Evolutionary conservation across 2,113 vertebrate genomes (phyloP).

Genomic region (Polyodon spathula): DNA sequence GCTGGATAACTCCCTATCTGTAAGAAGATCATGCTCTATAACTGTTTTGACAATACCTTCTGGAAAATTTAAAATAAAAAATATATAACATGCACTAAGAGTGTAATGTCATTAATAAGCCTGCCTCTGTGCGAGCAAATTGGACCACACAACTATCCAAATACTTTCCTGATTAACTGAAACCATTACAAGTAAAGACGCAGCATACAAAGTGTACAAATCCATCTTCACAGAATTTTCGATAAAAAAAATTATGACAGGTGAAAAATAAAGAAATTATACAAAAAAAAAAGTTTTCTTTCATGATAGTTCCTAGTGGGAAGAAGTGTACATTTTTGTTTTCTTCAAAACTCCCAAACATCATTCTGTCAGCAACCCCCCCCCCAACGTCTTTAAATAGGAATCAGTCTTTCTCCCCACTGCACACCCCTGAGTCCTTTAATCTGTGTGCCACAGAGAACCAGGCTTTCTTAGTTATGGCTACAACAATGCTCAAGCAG

Average conservation of each 20-base stretch:
- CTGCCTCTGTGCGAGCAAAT: too few relatives aligned
- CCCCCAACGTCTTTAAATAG: background rate
- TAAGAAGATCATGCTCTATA: too few relatives aligned
- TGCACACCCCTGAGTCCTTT: slow-evolving; percentile 37
- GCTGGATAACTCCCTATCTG: too few relatives aligned
- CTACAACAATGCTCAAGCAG: slow-evolving; percentile 35
- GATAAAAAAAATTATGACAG: slow-evolving; percentile 61
- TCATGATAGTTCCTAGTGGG: slow-evolving; percentile 54
- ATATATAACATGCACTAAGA: too few relatives aligned
- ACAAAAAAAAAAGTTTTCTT: slow-evolving; percentile 65
- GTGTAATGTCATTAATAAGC: too few relatives aligned
- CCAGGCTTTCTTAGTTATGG: slow-evolving; percentile 30
- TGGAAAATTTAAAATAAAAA: too few relatives aligned
- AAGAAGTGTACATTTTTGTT: slow-evolving; percentile 47
- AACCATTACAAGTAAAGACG: too few relatives aligned
- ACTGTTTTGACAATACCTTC: too few relatives aligned
- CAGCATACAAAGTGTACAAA: too few relatives aligned
- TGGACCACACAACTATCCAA: too few relatives aligned
- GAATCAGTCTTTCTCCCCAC: slow-evolving; percentile 15
- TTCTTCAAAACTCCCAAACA: slow-evolving; percentile 68
- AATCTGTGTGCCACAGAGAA: slow-evolving; percentile 37
- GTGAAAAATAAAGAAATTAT: slow-evolving; percentile 66
- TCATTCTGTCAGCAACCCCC: slow-evolving; percentile 59
- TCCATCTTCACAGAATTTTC: too few relatives aligned
- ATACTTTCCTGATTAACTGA: too few relatives aligned